phyloP scores from a whole-genome alignment of 2,113 vertebrate genomes.

The Parus major region DNA sequence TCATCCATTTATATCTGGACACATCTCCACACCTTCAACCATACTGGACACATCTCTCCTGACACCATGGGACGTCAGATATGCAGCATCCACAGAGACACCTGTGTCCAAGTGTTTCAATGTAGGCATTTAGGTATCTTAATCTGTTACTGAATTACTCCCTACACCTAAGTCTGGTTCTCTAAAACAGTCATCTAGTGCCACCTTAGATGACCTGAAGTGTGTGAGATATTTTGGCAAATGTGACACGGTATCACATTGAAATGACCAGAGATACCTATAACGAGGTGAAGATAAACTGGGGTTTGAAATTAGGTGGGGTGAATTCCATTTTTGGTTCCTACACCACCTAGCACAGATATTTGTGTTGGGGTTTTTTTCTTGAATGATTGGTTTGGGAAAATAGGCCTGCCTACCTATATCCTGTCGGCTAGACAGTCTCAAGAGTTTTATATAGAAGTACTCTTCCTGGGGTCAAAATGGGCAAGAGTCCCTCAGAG shows the following conservation, averaged over 20 bases:
- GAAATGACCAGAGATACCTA: not conserved
- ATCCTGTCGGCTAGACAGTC: not conserved
- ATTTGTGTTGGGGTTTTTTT: not conserved
- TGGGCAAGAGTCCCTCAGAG: not conserved
- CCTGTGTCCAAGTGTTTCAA: not conserved
- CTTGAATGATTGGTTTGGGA: not conserved
- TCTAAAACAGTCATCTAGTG: not conserved
- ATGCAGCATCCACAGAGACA: not conserved
- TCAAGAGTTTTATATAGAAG: not conserved
- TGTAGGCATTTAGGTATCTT: not conserved
- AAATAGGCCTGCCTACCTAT: not conserved
- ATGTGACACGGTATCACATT: not conserved
- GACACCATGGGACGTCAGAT: not conserved
- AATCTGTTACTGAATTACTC: not conserved
- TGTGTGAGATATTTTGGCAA: not conserved
- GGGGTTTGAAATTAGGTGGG: not conserved
- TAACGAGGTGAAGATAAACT: not conserved
- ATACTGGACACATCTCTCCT: not conserved
- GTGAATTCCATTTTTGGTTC: not conserved
- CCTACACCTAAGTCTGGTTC: not conserved
- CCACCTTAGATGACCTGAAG: not conserved
- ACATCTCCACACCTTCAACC: not conserved
- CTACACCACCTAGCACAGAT: not conserved
- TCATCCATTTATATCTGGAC: not conserved
- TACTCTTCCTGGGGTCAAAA: not conserved